Evolutionary conservation across 2,797 vertebrate genomes (phyloP), one percentile per base, ranked within the genome.

Genomic region (Xenentodon cancila): DNA sequence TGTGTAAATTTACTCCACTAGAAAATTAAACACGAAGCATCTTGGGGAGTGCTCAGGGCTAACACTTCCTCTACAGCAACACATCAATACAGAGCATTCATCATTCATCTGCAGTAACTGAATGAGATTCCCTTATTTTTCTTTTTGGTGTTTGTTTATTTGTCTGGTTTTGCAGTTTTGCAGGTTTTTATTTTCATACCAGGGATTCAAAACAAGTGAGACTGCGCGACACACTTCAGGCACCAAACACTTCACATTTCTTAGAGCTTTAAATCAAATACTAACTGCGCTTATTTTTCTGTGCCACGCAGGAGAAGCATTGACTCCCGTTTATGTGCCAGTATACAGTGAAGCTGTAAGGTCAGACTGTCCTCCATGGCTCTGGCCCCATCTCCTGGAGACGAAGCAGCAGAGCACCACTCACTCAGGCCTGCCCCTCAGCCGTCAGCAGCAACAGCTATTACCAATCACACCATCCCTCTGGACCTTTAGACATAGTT

Each of bases 311-410:
- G 3, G 7, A 34, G 9, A 79, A 9, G 1, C n/a, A 54, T 17
- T 25, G 0, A 42, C 3, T 16, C 43, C 30, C 20, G 18, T 76
- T n/a, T 40, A 25, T 42, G 53, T 64, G 55, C 20, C 18, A 17
- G n/a, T 56, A 15, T 49, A 44, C 50, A 51, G 48, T 53, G 15
- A 15, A 46, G 4, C 64, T 68, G 1, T 75, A 60, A 84, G 88
- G 90, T 89, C 84, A 87, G 37, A 34, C 21, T 59, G 83, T 77
- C 83, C 82, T 90, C 81, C 79, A 77, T 80, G 65, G 82, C 72
- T 89, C 80, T 86, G 88, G 82, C 89, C 68, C 93, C 92, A 84
- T 87, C 92, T 94, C 72, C 89, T 93, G 93, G 92, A 53, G 83
- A 73, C 56, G 45, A 52, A 53, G 46, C 70, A 73, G 75, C 59